These are phyloP conservation scores for Arctopsyche grandis DNA, from an alignment of 1,140 invertebrate genomes.

Conservation along the genomic window DNA sequence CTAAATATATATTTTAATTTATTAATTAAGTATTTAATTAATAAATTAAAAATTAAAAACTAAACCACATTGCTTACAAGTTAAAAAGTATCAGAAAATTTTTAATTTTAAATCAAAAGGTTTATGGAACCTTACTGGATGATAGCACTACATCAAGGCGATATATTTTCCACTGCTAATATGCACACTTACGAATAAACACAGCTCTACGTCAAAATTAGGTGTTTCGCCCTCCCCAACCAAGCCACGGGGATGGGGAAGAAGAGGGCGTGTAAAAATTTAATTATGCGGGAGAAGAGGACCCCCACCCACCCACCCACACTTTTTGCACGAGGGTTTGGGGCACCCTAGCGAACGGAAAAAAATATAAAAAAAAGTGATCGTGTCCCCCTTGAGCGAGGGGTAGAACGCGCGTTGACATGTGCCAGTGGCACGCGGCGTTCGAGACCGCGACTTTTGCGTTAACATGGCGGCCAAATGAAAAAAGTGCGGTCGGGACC, in stretches of 20 bases:
- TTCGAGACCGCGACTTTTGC: conserved; percentile 34
- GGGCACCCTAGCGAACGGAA: not conserved
- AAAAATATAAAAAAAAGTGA: conserved; percentile 32
- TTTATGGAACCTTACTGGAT: too few relatives aligned
- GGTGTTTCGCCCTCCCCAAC: conserved; percentile 31
- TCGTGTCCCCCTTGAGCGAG: not conserved
- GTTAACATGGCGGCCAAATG: conserved; percentile 39
- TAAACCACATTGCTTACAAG: too few relatives aligned
- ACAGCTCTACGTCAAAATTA: too few relatives aligned
- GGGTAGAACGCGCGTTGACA: conserved; percentile 45
- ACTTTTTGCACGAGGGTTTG: not conserved
- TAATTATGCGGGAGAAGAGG: conserved; percentile 47
- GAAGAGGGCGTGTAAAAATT: conserved; percentile 49
- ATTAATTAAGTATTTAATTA: too few relatives aligned
- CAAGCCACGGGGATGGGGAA: not conserved
- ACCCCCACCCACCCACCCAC: not conserved
- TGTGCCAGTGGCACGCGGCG: conserved; percentile 51
- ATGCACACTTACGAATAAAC: too few relatives aligned
- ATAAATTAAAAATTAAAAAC: too few relatives aligned
- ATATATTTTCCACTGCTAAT: too few relatives aligned
- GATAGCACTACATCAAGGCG: too few relatives aligned
- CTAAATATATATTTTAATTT: too few relatives aligned
- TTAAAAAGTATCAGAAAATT: too few relatives aligned
- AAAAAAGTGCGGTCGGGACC: conserved; percentile 12
- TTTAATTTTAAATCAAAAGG: too few relatives aligned